These are phyloP conservation scores for Pherbina coryleti DNA, from an alignment of 2,888 invertebrate species.

Conservation along the genomic window DNA sequence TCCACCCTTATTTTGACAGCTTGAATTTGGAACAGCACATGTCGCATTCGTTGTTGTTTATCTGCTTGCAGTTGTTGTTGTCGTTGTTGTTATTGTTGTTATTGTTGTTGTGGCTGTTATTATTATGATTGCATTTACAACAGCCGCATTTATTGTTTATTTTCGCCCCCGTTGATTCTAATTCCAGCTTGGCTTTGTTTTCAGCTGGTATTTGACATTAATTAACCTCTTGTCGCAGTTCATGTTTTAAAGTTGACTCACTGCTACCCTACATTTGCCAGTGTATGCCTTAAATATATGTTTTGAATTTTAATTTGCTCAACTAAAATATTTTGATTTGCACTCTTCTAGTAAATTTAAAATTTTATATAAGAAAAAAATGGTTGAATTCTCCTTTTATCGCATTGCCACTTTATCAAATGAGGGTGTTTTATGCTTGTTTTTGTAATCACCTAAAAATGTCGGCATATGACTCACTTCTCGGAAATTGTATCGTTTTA, in stretches of 20 bases:
- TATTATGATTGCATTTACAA: conserved; percentile 14
- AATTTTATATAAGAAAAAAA: not conserved
- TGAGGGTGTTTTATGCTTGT: not conserved
- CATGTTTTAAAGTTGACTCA: not conserved
- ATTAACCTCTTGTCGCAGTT: conserved; percentile 18
- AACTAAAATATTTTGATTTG: not conserved
- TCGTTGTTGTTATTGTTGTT: conserved; percentile 13
- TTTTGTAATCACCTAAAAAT: not conserved
- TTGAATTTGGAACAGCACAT: conserved; percentile 26
- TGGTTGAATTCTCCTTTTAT: not conserved
- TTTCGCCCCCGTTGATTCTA: conserved; percentile 2
- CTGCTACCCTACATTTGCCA: not conserved
- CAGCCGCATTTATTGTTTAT: conserved; percentile 17
- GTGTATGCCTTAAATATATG: not conserved
- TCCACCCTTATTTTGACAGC: conserved; percentile 33
- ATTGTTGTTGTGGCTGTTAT: conserved; percentile 8
- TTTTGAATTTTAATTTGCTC: not conserved
- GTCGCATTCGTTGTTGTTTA: conserved; percentile 25
- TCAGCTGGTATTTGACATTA: conserved; percentile 23
- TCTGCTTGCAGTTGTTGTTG: not conserved
- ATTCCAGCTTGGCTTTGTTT: conserved; percentile 11
- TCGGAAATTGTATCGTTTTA: not conserved
- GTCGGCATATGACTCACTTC: not conserved
- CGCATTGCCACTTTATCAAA: not conserved
- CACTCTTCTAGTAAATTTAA: not conserved